Evolutionary conservation across 2,797 vertebrate genomes (phyloP), one percentile per base, ranked within the genome.

Genomic region (Coregonus suidteri): DNA sequence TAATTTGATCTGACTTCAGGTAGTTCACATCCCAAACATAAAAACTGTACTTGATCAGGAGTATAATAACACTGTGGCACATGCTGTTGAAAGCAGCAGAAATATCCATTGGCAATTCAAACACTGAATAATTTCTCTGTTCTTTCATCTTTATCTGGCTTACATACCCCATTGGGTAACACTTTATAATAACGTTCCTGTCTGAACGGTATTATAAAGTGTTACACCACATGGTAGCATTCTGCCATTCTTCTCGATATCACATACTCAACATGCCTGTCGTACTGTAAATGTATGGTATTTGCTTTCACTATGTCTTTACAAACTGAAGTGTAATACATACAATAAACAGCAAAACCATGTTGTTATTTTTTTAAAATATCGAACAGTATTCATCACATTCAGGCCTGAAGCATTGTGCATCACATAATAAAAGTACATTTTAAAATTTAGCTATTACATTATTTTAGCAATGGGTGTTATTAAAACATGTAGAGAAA

Each of bases 1-100:
- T 87, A 80, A 88, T 79, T 62, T 74, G 34, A 37, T 59, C 6
- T 31, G 77, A 87, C 78, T 83, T 89, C 85, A 70, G 79, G 80
- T 84, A 83, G 79, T 89, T 88, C 88, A 92, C 87, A 90, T 90
- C 88, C 71, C 82, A 75, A 84, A 88, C 88, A 80, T 75, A 89
- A 89, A 88, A 87, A 47, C 62, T 34, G 81, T 35, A 80, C 78
- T 87, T 75, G 7, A 87, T 79, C 71, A 89, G 82, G 66, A 85
- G 77, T 77, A 75, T 77, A 77, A 75, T 85, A 82, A 84, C 81
- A 87, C 56, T 81, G 64, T 73, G 82, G 75, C 54, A 83, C 77
- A 85, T 73, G 83, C 77, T 80, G 73, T 83, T 86, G 54, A 83
- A 87, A 86, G 80, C 78, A 81, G 79, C 84, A 56, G 67, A 83